Base-by-base conservation (phyloP, 2,888 invertebrate species). In the Nebria brevicollis region DNA sequence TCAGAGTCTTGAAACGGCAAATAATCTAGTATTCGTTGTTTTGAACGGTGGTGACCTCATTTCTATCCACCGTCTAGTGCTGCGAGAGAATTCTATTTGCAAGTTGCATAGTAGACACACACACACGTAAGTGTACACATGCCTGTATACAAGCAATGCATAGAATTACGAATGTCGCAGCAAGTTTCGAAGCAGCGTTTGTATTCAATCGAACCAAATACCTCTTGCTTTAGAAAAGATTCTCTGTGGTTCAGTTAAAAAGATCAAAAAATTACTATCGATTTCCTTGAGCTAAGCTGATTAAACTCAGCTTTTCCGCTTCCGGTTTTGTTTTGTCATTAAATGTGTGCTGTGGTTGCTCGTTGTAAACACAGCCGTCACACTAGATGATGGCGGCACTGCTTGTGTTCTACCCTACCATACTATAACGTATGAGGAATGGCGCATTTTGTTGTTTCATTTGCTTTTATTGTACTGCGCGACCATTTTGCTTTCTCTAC, bases 381-480 rank as follows among this genome's bases (percentile, higher is more conserved):
- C 70, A 34, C 25, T 70, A 70, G 26, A 70, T 70, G 70, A 15
- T 26, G 70, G 11, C 8, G 70, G 66, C 34, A 34, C 25, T 66
- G 66, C 25, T 66, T 7, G 66, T 25, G 66, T 7, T 70, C 15
- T 13, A 54, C 54, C 54, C 8, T 54, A 54, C 54, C 54, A 54
- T 13, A 54, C 7, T 70, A 70, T 34, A 25, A 11, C 34, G 70
- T 70, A 70, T 70, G 70, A 70, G 70, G 15, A 70, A 70, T 70
- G 70, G 70, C 70, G 70, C 25, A 15, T 26, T 70, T 34, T 70
- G 70, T 34, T 20, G 26, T 70, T 70, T 70, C 70, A 70, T 70
- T 70, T 70, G 66, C 11, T 70, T 70, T 70, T 70, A 70, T 70
- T 70, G 66, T 15, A 66, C 66, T 20, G 66, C 66, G n/a, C 15